These are phyloP conservation scores for Benitochromis conjunctus DNA, from an alignment of 2,113 vertebrate genomes.

Conservation along the genomic window DNA sequence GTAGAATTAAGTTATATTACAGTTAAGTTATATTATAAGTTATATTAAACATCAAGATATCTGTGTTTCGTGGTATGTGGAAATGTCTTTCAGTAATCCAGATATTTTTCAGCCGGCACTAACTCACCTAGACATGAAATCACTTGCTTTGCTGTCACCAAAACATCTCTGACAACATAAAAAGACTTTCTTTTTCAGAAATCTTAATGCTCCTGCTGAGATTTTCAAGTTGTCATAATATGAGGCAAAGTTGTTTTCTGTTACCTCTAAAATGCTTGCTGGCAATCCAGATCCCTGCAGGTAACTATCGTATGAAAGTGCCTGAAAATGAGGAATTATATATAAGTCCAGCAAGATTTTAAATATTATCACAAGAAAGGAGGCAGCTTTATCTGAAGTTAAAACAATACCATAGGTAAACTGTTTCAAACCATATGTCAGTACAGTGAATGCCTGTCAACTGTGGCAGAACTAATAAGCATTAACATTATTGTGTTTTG, in stretches of 20 bases:
- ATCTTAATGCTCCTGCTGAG: not conserved
- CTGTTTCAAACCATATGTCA: not conserved
- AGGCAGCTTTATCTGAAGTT: not conserved
- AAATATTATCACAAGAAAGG: not conserved
- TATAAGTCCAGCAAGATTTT: not conserved
- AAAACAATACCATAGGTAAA: not conserved
- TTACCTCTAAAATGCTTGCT: not conserved
- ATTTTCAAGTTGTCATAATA: not conserved
- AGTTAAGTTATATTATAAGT: not conserved
- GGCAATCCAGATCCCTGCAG: not conserved
- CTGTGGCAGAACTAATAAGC: not conserved
- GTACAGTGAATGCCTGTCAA: not conserved
- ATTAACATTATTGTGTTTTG: not conserved
- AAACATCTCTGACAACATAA: not conserved
- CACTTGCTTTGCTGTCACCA: not conserved
- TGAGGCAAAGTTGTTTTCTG: not conserved
- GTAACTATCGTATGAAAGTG: not conserved
- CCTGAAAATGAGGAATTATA: not conserved
- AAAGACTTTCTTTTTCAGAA: not conserved
- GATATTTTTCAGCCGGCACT: not conserved
- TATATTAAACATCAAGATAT: not conserved
- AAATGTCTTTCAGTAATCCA: not conserved
- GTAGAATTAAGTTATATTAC: not conserved
- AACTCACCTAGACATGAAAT: not conserved
- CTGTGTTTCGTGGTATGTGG: not conserved